phyloP scores from a whole-genome alignment of 2,113 vertebrate species.

The Andinoacara biseriatus region DNA sequence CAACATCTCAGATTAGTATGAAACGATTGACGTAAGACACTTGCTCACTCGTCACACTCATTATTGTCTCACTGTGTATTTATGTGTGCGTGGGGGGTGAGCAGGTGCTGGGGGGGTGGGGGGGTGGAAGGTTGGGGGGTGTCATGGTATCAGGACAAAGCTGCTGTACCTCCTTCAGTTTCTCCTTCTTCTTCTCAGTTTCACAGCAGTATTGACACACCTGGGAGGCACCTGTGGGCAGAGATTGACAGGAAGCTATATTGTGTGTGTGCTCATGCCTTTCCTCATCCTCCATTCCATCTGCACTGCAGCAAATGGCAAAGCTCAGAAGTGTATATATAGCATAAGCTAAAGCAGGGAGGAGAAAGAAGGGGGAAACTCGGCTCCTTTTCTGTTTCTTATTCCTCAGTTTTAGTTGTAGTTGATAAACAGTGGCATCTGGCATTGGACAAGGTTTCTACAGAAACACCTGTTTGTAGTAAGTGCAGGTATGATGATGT shows the following conservation, averaged over 20 bases:
- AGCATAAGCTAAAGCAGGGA: slow-evolving; percentile 14
- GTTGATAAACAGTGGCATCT: background rate
- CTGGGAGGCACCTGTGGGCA: slow-evolving; percentile 45
- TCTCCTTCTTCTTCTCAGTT: slow-evolving; percentile 18
- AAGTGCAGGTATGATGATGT: background rate
- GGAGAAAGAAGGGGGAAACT: background rate
- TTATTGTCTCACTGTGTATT: background rate
- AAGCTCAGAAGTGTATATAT: slow-evolving; percentile 7
- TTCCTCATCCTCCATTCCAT: slow-evolving; percentile 3
- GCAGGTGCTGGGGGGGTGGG: background rate
- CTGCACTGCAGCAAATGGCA: slow-evolving; percentile 61
- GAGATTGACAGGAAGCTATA: slow-evolving; percentile 37
- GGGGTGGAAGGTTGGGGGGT: background rate
- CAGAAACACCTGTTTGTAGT: background rate
- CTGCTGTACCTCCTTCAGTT: slow-evolving; percentile 21
- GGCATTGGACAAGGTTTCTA: background rate
- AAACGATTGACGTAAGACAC: background rate
- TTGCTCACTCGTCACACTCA: background rate
- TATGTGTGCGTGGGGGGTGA: slow-evolving; percentile 11
- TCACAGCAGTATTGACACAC: slow-evolving; percentile 39
- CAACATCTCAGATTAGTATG: background rate
- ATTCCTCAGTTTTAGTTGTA: background rate
- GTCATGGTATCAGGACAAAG: slow-evolving; percentile 33
- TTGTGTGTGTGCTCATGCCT: slow-evolving; percentile 12
- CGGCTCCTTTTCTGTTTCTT: background rate